Conservation (phyloP, 2,888 invertebrate genomes). For the Caenorhabditis angaria region DNA sequence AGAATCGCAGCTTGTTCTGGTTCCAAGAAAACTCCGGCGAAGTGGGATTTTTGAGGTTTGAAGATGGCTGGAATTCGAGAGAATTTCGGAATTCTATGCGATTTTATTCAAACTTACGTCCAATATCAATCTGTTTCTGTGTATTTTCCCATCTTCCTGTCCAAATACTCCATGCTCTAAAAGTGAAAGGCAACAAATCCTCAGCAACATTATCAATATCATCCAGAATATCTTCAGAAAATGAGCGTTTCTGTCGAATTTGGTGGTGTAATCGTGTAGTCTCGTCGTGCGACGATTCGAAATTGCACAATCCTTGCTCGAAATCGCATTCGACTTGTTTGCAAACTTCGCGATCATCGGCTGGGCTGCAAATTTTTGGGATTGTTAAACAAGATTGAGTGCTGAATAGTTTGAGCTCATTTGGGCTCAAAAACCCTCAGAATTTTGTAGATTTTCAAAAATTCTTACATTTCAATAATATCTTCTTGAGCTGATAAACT, state of each 20-base stretch:
- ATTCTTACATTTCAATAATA: slow-evolving; percentile 3
- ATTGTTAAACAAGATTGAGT: no score
- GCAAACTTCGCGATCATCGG: slow-evolving; percentile 21
- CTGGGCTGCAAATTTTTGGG: slow-evolving; percentile 35
- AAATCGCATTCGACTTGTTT: slow-evolving; percentile 34
- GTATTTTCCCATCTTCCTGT: slow-evolving; percentile 50
- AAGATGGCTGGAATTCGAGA: slow-evolving; percentile 55
- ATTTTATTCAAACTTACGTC: slow-evolving; percentile 38
- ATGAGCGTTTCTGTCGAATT: slow-evolving; percentile 6
- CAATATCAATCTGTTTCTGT: slow-evolving; percentile 56
- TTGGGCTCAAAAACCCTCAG: background rate
- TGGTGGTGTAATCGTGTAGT: slow-evolving; percentile 18
- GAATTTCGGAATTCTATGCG: background rate
- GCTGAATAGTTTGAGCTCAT: no score
- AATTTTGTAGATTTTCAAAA: background rate
- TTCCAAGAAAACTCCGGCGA: slow-evolving; percentile 64
- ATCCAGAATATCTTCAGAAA: slow-evolving; percentile 24
- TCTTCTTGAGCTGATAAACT: background rate
- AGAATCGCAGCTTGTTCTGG: slow-evolving; percentile 62
- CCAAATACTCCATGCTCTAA: slow-evolving; percentile 68
- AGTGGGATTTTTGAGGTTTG: slow-evolving; percentile 54
- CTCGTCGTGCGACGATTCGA: slow-evolving; percentile 49
- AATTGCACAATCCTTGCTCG: slow-evolving; percentile 41
- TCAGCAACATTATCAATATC: slow-evolving; percentile 23
- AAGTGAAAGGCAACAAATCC: slow-evolving; percentile 42